Conservation (phyloP, 2,888 invertebrate species). For the Sycophila texana region DNA sequence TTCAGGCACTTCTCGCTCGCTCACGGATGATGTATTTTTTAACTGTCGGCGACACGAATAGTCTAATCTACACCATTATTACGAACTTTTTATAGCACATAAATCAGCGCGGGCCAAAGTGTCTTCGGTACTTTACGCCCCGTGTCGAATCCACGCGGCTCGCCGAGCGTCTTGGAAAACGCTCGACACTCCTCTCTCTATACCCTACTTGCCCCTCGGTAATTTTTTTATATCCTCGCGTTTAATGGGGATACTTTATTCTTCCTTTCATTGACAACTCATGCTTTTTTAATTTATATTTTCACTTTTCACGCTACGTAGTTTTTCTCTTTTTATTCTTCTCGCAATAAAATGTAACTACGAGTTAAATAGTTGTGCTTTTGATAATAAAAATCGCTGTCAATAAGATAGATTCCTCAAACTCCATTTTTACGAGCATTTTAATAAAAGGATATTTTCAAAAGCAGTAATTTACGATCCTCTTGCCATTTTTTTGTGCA, state of each 20-base stretch:
- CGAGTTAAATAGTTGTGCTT: too few species aligned
- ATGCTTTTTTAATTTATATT: conserved; percentile 4
- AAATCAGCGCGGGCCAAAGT: conserved; percentile 64
- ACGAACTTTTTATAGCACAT: conserved; percentile 66
- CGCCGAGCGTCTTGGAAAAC: conserved; percentile 43
- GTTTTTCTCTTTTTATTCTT: background rate
- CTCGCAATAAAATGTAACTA: background rate
- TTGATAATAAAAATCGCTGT: too few species aligned
- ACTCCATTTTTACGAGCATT: too few species aligned
- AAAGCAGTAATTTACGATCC: too few species aligned
- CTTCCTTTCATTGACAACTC: background rate
- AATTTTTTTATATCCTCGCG: conserved; percentile 11
- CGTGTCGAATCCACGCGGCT: conserved; percentile 59
- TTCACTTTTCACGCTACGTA: background rate
- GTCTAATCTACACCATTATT: conserved; percentile 68
- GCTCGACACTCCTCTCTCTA: conserved; percentile 19
- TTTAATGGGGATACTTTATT: background rate
- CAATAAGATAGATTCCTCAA: too few species aligned
- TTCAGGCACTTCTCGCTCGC: conserved; percentile 24
- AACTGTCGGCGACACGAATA: conserved; percentile 68
- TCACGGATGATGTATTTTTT: conserved; percentile 58
- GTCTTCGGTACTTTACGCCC: conserved; percentile 58
- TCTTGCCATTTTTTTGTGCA: too few species aligned
- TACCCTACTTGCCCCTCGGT: background rate
- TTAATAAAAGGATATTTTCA: too few species aligned